Conservation (phyloP, 2,797 vertebrate genomes). For the Garrulus glandarius region DNA sequence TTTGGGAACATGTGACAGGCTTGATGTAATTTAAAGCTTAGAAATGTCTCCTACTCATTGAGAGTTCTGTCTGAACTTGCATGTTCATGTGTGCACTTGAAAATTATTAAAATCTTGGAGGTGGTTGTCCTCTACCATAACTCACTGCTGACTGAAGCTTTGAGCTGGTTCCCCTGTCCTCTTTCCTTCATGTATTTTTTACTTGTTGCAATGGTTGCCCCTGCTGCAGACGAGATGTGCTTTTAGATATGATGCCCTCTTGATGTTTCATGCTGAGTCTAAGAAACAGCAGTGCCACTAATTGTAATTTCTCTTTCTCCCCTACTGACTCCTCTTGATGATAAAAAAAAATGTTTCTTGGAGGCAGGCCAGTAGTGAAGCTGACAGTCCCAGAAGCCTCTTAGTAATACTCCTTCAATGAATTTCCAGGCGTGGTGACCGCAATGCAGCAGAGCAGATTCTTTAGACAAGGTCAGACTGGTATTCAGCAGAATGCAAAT, state of each 20-base stretch:
- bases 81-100: not conserved
- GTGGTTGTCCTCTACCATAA: not conserved
- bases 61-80: not conserved
- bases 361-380: not conserved
- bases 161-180: not conserved
- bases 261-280: not conserved
- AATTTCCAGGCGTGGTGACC: not conserved
- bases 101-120: not conserved
- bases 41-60: not conserved
- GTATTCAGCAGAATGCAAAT: slow-evolving; percentile 37
- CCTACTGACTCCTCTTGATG: not conserved
- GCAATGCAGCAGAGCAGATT: not conserved
- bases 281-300: not conserved
- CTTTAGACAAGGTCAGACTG: slow-evolving; percentile 33
- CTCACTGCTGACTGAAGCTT: not conserved
- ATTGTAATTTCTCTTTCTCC: not conserved
- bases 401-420: not conserved
- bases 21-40: not conserved
- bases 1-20: not conserved
- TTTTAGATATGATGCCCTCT: not conserved
- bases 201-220: not conserved
- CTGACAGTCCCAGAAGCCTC: not conserved
- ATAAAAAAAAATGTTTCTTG: not conserved
- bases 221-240: not conserved
- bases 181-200: not conserved